These are phyloP conservation scores for Ptyas mucosa DNA, from an alignment of 2,113 vertebrate genomes.

Conservation along the genomic window DNA sequence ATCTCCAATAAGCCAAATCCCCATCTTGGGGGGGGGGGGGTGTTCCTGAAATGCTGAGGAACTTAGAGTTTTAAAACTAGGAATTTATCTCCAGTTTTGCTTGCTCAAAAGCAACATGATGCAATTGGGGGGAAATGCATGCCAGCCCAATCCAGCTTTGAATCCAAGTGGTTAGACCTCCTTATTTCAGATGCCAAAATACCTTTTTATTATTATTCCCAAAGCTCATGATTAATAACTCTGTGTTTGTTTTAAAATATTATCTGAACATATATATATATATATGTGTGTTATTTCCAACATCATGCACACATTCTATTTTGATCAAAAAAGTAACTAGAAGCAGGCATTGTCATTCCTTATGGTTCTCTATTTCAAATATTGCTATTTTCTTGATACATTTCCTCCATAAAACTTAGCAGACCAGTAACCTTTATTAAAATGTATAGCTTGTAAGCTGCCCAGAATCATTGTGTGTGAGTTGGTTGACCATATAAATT, in stretches of 20 bases:
- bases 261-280: background rate
- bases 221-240: background rate
- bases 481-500: background rate
- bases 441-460: background rate
- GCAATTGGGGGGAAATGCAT: background rate
- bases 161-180: background rate
- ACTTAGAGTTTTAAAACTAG: background rate
- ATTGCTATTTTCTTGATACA: conserved; percentile 14
- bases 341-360: background rate
- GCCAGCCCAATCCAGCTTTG: background rate
- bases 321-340: background rate
- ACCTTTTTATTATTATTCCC: background rate
- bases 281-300: background rate
- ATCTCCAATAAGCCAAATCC: background rate
- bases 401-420: background rate
- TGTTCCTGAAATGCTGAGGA: background rate
- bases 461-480: background rate
- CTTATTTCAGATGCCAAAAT: background rate
- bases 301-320: background rate
- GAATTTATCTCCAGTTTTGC: background rate
- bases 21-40: too few species aligned
- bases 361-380: background rate
- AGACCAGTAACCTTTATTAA: conserved; percentile 21
- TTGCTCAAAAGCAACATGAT: background rate
- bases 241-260: too few species aligned